Evolutionary conservation across 1,140 invertebrate genomes (phyloP).

Genomic region (Macrobrachium nipponense): DNA sequence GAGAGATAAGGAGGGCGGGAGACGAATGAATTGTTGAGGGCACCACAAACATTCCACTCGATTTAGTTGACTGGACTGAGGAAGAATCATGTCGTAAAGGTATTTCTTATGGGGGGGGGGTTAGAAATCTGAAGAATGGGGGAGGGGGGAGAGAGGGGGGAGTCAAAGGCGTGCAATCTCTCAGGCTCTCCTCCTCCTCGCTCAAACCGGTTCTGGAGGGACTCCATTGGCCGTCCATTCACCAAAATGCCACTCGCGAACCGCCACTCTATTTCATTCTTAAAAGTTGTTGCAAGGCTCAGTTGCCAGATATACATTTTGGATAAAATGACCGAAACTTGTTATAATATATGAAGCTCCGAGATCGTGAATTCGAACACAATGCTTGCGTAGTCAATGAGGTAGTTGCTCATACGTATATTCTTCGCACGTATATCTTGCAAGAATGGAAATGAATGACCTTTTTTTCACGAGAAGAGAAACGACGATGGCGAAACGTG

Average conservation of each 20-base stretch:
- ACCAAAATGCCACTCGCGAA: conserved; percentile 24
- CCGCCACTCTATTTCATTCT: conserved; percentile 22
- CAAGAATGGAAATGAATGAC: not conserved
- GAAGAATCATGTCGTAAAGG: no score
- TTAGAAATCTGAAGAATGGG: no score
- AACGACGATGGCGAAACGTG: not conserved
- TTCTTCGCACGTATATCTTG: not conserved
- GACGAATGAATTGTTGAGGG: no score
- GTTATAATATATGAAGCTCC: not conserved
- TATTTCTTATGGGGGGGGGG: no score
- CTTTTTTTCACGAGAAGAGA: not conserved
- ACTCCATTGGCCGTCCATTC: not conserved
- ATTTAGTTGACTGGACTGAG: no score
- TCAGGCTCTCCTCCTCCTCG: not conserved
- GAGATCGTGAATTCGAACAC: not conserved
- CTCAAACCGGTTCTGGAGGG: not conserved
- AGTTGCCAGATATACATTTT: not conserved
- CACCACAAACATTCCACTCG: no score
- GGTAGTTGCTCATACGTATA: not conserved
- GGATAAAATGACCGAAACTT: not conserved
- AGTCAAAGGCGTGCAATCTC: no score
- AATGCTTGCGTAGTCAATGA: not conserved
- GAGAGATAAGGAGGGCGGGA: no score
- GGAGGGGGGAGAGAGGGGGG: no score
- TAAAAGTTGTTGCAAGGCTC: not conserved